Evolutionary conservation across 2,888 invertebrate genomes (phyloP).

Genomic region (Idaea straminata): DNA sequence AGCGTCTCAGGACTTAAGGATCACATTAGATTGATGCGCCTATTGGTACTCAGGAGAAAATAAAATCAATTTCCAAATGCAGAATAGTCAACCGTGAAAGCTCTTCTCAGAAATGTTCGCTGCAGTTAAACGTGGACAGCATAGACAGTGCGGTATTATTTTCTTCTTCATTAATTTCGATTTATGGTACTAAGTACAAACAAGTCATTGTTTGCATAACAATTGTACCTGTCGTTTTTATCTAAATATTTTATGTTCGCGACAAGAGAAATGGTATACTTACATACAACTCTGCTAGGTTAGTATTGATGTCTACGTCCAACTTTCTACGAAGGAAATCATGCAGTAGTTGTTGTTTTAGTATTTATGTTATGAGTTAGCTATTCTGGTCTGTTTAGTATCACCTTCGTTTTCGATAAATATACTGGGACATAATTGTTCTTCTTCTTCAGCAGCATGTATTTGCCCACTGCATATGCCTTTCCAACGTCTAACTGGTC

Average conservation of each 20-base stretch:
- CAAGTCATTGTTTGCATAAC: conserved; percentile 32
- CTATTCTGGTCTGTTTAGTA: background rate
- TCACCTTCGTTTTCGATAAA: too few relatives aligned
- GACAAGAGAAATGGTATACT: conserved; percentile 16
- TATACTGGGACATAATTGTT: too few relatives aligned
- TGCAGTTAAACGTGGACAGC: conserved; percentile 49
- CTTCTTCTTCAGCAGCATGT: too few relatives aligned
- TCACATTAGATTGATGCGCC: conserved; percentile 30
- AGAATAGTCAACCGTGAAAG: conserved; percentile 66
- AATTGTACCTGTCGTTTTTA: conserved; percentile 25
- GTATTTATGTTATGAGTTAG: background rate
- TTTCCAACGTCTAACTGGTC: too few relatives aligned
- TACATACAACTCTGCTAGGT: background rate
- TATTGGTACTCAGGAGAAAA: conserved; percentile 33
- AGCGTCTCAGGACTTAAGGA: conserved; percentile 39
- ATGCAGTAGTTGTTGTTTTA: background rate
- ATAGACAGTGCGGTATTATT: conserved; percentile 51
- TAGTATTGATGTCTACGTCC: conserved; percentile 3
- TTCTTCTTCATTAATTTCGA: conserved; percentile 45
- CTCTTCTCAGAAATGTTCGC: conserved; percentile 60
- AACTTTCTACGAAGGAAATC: background rate
- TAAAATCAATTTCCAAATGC: conserved; percentile 58
- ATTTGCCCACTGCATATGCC: too few relatives aligned
- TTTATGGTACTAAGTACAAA: conserved; percentile 31
- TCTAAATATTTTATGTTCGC: conserved; percentile 19